Evolutionary conservation across 1,140 invertebrate genomes (phyloP), one percentile per base, ranked within the genome.

Genomic region (Musca vetustissima): DNA sequence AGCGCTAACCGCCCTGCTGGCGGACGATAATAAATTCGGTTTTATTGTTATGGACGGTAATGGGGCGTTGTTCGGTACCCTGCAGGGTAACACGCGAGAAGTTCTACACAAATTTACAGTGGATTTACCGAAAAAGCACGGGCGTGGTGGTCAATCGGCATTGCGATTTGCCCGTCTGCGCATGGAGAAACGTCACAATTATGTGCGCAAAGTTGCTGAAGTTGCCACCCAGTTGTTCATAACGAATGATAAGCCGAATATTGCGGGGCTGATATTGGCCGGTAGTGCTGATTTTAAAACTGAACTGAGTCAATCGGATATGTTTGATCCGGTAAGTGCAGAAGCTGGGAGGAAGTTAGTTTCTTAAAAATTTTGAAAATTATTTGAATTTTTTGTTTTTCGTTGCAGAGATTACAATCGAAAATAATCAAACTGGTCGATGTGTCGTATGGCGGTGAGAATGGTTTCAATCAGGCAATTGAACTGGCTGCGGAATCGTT

Each of bases 11-110:
- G 98, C 97, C 11, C 86, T 99, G 61, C 86, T 99, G 64, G 97
- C 97, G 36, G 98, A 99, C 84, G 98, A 99, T 83, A 99, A 98
- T 83, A 99, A 98, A 86, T 99, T 99, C 85, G 98, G 98, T 50
- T 99, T 99, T 80, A 99, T 99, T 81, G 95, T 99, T 22, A 99
- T 99, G 97, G 98, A 99, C 85, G 98, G 98, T 90, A 99, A 99
- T 83, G 98, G 98, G 57, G 96, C 97, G 19, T 86, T 99, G 43
- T 99, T 99, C 85, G 98, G 98, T 80, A 99, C 98, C 6, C 86
- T 99, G n/a, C 97, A 98, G 83, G 88, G 88, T 59, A 89, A 89
- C 72, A 88, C 87, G 8, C 80, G 86, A 66, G 87, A 88, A 83
- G 86, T 99, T 64, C 87, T 99, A 55, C 97, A 99, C 84, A 99